Percentiles rank a stretch among this genome's conserved stretches.
phyloP scores from a whole-genome alignment of 2,888 invertebrate species.

The Petrophora chlorosata region DNA sequence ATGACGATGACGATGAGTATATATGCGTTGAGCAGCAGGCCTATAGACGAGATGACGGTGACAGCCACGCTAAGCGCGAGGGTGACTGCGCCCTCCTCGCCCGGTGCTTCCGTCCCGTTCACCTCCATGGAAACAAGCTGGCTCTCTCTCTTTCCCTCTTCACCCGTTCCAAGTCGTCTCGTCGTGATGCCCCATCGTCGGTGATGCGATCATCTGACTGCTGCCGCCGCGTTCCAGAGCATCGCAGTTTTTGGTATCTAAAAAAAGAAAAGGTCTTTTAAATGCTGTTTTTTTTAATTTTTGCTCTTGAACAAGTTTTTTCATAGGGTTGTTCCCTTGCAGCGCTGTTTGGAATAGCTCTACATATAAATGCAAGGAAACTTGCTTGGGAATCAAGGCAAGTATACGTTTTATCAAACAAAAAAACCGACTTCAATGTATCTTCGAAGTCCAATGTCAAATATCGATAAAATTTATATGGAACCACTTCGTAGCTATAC shows the following conservation, averaged over 20 bases:
- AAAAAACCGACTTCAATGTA: no score
- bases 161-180: slow-evolving; percentile 53
- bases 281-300: no score
- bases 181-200: slow-evolving; percentile 39
- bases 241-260: slow-evolving; percentile 59
- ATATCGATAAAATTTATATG: no score
- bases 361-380: no score
- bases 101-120: slow-evolving; percentile 75
- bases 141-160: slow-evolving; percentile 51
- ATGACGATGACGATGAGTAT: slow-evolving; percentile 89
- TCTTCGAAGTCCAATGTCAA: no score
- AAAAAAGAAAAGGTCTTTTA: no score
- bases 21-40: slow-evolving; percentile 89
- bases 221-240: slow-evolving; percentile 75
- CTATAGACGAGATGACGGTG: slow-evolving; percentile 87
- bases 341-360: no score
- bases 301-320: no score
- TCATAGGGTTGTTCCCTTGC: no score
- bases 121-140: slow-evolving; percentile 59
- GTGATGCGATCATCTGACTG: slow-evolving; percentile 68
- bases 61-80: slow-evolving; percentile 87
- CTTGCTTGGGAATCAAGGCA: no score
- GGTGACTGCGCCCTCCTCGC: slow-evolving; percentile 84
- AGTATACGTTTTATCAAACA: no score
- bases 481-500: no score